Percentiles rank a stretch among this genome's conserved stretches.
phyloP scores from a whole-genome alignment of 2,113 vertebrate species.

The Paracanthobrama guichenoti region DNA sequence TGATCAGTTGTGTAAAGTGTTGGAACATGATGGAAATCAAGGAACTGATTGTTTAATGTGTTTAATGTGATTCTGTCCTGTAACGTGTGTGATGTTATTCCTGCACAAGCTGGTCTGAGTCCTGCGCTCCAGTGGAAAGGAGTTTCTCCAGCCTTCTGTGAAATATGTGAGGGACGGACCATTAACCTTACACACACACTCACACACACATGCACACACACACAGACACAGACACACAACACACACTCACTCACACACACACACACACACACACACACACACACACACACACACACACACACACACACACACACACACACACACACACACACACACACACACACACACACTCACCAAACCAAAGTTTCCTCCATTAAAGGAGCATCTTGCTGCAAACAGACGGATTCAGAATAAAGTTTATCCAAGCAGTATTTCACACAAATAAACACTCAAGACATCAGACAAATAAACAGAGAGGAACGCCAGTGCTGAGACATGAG shows the following conservation, averaged over 20 bases:
- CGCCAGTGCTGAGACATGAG: neutral
- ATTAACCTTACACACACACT: neutral
- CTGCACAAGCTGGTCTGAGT: neutral
- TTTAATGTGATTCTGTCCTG: neutral
- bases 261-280: too few species aligned
- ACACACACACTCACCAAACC: slow-evolving; percentile 49
- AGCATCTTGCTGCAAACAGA: neutral
- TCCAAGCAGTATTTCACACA: neutral
- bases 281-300: too few species aligned
- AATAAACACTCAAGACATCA: slow-evolving; percentile 24
- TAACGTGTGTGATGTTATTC: neutral
- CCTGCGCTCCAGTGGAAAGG: neutral
- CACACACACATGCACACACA: slow-evolving; percentile 14
- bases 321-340: neutral
- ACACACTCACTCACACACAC: too few species aligned
- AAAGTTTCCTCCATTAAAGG: neutral
- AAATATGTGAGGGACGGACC: neutral
- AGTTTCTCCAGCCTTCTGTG: slow-evolving; percentile 6
- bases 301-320: neutral
- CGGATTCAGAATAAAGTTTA: neutral
- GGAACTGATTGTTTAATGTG: neutral
- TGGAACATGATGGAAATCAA: neutral
- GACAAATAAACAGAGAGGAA: neutral
- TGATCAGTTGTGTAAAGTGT: neutral
- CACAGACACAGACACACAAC: slow-evolving; percentile 49